Conservation (phyloP, 2,888 invertebrate species). For the Drosophila helvetica region DNA sequence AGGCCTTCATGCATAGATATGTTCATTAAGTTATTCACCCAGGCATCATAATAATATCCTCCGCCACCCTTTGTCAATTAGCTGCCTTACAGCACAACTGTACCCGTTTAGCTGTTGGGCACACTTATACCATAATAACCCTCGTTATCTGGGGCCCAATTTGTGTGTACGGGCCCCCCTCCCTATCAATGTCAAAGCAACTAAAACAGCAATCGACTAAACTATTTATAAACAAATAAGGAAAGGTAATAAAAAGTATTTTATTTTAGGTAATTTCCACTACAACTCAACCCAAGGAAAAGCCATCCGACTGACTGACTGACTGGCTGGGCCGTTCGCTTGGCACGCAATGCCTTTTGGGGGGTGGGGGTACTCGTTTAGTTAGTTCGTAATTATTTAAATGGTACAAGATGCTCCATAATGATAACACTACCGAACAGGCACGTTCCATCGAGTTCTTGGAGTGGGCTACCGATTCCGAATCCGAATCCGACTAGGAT, state of each 20-base stretch:
- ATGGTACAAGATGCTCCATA: slow-evolving; percentile 63
- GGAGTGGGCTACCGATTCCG: background rate
- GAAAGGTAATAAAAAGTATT: slow-evolving; percentile 26
- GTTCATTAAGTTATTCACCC: background rate
- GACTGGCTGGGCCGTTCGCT: slow-evolving; percentile 6
- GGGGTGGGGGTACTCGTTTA: slow-evolving; percentile 7
- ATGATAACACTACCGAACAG: slow-evolving; percentile 48
- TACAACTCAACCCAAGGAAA: background rate
- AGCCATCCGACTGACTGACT: slow-evolving; percentile 18
- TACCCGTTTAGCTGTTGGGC: slow-evolving; percentile 1
- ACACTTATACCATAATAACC: slow-evolving; percentile 13
- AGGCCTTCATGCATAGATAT: background rate
- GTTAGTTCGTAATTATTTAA: slow-evolving; percentile 70
- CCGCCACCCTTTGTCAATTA: background rate
- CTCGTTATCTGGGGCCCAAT: slow-evolving; percentile 25
- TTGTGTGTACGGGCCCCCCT: slow-evolving; percentile 1
- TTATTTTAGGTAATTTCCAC: slow-evolving; percentile 31
- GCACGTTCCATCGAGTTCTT: slow-evolving; percentile 56
- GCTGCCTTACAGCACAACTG: background rate
- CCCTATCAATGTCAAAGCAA: slow-evolving; percentile 25
- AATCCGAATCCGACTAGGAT: background rate
- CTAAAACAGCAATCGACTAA: slow-evolving; percentile 15
- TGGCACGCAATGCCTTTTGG: slow-evolving; percentile 42
- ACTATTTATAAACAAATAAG: slow-evolving; percentile 34
- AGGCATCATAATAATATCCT: background rate